Evolutionary conservation across 2,113 vertebrate species (phyloP), one percentile per base, ranked within the genome.

Genomic region (Numenius arquata): DNA sequence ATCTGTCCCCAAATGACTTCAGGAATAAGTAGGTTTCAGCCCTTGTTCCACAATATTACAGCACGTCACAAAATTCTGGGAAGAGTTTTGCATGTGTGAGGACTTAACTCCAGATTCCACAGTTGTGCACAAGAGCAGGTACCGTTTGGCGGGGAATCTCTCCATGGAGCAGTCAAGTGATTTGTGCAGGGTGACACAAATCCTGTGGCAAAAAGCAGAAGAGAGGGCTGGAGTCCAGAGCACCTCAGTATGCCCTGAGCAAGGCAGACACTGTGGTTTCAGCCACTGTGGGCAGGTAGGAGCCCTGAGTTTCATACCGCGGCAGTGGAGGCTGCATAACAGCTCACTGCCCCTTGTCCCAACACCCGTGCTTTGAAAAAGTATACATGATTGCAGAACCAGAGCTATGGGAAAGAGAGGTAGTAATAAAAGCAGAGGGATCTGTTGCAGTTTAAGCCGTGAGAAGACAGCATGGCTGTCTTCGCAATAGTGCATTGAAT

Each of bases 1-100:
- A 66, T 91, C 66, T 96, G 95, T 95, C 96, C 95, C 96, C 67
- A 92, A 18, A 95, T 95, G 92, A 94, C 96, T 96, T 92, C 30
- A 50, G 80, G 66, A 93, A 66, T 47, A 90, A 55, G 70, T 32
- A 82, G 27, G 58, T 85, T 93, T 90, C 62, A 82, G 70, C n/a
- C 50, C 84, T 68, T 79, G 40, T 85, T 92, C 68, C 2, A 0
- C 7, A 5, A 15, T 75, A n/a, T 32, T 78, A 59, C 17, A 87
- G 45, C 32, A 62, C 2, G 1, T 88, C 53, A n/a, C 26, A 79
- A 41, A 90, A 85, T 79, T 78, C 70, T 79, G 45, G 29, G 47
- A 85, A 90, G 21, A 2, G 0, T 75, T 89, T 59, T 43, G 29
- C 2, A 0, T 36, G 8, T 25, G 1, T 43, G 53, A 70, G 50